Evolutionary conservation across 30 jellyfish, hydroid and myxozoan species (phyloP), one percentile per base, ranked within the genome.

Genomic region (Mastigias papua): DNA sequence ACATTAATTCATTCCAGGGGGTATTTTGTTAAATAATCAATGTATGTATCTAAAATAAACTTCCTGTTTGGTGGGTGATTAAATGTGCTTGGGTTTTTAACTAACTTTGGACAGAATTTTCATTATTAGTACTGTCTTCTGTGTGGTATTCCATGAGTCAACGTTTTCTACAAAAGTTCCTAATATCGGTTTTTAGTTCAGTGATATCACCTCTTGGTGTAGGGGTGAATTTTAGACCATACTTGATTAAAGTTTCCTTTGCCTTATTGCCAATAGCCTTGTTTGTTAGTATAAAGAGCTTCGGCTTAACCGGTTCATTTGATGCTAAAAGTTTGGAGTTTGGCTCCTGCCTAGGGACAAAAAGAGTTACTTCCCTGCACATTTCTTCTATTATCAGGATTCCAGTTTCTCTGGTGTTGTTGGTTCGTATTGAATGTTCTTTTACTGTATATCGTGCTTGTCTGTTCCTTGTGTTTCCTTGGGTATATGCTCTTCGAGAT

Each of bases 241-340:
- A 42, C 50, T 73, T 73, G 7, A 23, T 73, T 42, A 73, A 48
- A 17, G 69, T 42, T 64, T 73, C 84, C 69, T 73, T 73, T 73
- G 69, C 84, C 69, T 73, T 73, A 32, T 35, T 20, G 22, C 69
- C 69, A 69, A 73, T 73, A 73, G 84, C 69, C 23, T 69, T 73
- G 29, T 73, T 26, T 73, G 84, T 73, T 73, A 73, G 84, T 73
- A 73, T 73, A 11, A 73, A 28, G 31, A 73, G 84, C 84, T 73
- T 72, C 68, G 54, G 54, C 54, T 37, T 37, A 37, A 37, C 11
- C 11, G 11, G 54, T 37, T 37, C 54, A 37, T 37, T 5, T 37
- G 11, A 37, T 37, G 11, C 54, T 37, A 37, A 11, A 37, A 37
- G 54, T 37, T 37, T 11, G 54, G 54, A 37, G 5, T 11, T 37